phyloP scores from a whole-genome alignment of 2,113 vertebrate species.

The Dicentrarchus labrax region DNA sequence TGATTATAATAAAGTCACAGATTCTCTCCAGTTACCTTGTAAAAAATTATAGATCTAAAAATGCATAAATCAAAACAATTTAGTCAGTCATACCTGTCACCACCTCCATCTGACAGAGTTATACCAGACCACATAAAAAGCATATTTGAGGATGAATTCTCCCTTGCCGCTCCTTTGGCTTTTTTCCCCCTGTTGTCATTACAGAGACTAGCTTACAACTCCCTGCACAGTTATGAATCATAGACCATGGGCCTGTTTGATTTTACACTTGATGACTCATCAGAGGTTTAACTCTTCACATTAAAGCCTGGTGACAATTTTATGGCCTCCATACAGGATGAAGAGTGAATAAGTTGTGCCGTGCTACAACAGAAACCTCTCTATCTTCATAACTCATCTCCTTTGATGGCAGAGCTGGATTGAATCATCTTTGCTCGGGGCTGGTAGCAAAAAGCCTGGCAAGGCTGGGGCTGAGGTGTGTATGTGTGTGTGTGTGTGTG shows the following conservation, averaged over 20 bases:
- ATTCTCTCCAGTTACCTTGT: not conserved
- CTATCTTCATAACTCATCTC: constrained; percentile 71
- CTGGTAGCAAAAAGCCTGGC: constrained; percentile 45
- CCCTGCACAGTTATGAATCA: constrained; percentile 71
- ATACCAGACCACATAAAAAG: constrained; percentile 41
- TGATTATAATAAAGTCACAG: not conserved
- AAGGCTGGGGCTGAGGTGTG: constrained; percentile 46
- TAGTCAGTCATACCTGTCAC: constrained; percentile 48
- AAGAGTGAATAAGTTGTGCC: constrained; percentile 34
- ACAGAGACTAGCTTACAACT: constrained; percentile 58
- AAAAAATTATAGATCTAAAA: not conserved
- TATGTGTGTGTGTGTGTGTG: constrained; percentile 18
- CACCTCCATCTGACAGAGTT: constrained; percentile 30
- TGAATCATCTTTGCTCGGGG: constrained; percentile 67
- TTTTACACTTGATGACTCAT: constrained; percentile 77
- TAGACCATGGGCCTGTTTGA: constrained; percentile 48
- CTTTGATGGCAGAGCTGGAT: constrained; percentile 54
- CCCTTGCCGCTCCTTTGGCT: constrained; percentile 38
- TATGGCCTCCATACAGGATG: constrained; percentile 51
- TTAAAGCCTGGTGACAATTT: constrained; percentile 74
- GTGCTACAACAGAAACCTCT: constrained; percentile 45
- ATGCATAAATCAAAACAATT: constrained; percentile 30
- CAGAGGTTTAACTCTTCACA: constrained; percentile 69
- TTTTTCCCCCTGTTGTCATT: constrained; percentile 45
- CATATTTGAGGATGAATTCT: constrained; percentile 45